Conservation (phyloP, 2,113 vertebrate genomes). For the Saguinus midas region DNA sequence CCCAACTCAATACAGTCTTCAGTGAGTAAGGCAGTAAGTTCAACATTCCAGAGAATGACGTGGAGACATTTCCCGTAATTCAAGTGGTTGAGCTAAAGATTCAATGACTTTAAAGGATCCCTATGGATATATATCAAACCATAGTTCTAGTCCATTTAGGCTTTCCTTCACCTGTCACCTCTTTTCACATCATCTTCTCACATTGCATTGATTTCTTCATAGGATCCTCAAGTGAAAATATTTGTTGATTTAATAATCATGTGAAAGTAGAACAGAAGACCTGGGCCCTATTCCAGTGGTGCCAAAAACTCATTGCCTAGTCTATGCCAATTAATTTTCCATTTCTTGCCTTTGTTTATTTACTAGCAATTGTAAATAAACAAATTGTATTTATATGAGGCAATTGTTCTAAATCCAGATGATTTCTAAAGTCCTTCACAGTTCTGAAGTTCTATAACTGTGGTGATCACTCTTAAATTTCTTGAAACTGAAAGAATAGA, state of each 20-base stretch:
- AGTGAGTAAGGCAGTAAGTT: constrained; percentile 83
- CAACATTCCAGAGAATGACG: fast-evolving
- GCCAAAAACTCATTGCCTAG: constrained; percentile 20
- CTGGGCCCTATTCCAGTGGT: neutral
- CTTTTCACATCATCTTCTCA: neutral
- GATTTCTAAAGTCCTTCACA: constrained; percentile 21
- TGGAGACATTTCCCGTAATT: neutral
- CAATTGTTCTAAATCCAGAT: constrained; percentile 15
- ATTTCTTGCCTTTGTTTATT: constrained; percentile 26
- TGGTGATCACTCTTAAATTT: neutral
- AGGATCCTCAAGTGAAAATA: neutral
- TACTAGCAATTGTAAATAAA: neutral
- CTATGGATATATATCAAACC: neutral
- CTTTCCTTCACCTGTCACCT: neutral
- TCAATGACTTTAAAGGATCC: neutral
- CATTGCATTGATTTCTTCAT: constrained; percentile 22
- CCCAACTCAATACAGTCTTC: constrained; percentile 91
- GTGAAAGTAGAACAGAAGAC: neutral
- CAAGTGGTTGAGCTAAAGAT: neutral
- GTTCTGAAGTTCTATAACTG: constrained; percentile 17
- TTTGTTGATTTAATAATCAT: neutral
- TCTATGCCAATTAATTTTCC: constrained; percentile 34
- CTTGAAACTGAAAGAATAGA: neutral
- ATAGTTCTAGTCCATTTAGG: neutral
- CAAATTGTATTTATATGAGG: neutral